These are phyloP conservation scores for Hydrolagus affinis DNA, from an alignment of 2,113 vertebrate genomes.

Conservation along the genomic window DNA sequence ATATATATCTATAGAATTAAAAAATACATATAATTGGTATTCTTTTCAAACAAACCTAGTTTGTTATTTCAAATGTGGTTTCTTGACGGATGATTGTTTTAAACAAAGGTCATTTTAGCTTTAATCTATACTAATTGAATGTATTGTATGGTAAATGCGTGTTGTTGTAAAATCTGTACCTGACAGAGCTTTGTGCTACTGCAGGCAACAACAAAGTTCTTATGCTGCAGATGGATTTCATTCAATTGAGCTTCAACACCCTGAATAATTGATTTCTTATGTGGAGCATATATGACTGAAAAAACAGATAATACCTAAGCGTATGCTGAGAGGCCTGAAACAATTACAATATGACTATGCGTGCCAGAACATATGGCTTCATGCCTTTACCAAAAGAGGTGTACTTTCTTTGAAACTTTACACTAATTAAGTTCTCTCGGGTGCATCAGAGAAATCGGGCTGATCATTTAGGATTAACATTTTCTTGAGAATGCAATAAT, in stretches of 20 bases:
- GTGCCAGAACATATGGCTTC: not conserved
- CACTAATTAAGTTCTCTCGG: not conserved
- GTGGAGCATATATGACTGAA: not conserved
- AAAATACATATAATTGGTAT: conserved; percentile 15
- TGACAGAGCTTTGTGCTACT: not conserved
- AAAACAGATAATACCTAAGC: not conserved
- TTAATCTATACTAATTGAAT: conserved; percentile 18
- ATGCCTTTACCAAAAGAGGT: not conserved
- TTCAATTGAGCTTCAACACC: not conserved
- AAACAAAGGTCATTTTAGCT: conserved; percentile 24
- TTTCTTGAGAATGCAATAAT: not conserved
- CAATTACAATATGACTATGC: conserved; percentile 1
- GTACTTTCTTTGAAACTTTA: not conserved
- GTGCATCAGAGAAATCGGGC: conserved; percentile 5
- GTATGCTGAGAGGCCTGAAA: conserved; percentile 1
- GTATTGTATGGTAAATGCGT: not conserved
- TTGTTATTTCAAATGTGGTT: not conserved
- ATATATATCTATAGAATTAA: conserved; percentile 20
- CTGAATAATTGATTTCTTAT: conserved; percentile 7
- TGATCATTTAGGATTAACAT: not conserved
- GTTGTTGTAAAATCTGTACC: not conserved
- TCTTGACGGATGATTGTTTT: conserved; percentile 27
- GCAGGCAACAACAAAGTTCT: not conserved
- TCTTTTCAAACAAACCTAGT: conserved; percentile 1
- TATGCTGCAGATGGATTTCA: not conserved